Base-by-base conservation (phyloP, 2,797 vertebrate species). In the Galago senegalensis region DNA sequence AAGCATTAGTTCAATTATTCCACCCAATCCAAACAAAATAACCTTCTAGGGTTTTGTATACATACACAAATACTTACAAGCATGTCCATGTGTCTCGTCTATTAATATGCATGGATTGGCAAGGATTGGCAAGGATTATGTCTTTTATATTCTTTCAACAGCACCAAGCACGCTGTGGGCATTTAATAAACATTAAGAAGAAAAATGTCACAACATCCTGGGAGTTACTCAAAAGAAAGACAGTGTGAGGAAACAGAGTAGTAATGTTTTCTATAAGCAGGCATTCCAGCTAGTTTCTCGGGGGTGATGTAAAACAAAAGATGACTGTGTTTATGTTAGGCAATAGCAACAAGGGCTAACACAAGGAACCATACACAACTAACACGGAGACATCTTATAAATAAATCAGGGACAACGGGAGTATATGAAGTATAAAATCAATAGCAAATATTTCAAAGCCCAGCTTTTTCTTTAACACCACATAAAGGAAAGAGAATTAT, bases 141-240 rank as follows among this genome's bases (percentile, higher is more conserved):
- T 94, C 95, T 97, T 96, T 97, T 91, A 94, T 91, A 87, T 94
- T 95, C 76, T 87, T 96, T 91, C 89, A 73, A 95, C 16, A 94
- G 73, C 80, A 77, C 21, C 46, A 65, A 85, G 80, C 43, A 85
- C 58, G 69, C 84, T 93, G 89, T 93, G 95, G 58, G 34, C 75
- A 96, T 95, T 97, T 97, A 97, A 96, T 92, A 97, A 96, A 88
- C 91, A 96, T 93, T 90, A 96, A 90, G 77, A 93, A 94, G 93
- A 97, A 95, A 95, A 97, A 97, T 96, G 96, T 75, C 84, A n/a
- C 65, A 96, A 94, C 77, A 89, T 60, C 63, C 94, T 79, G 77
- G 79, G 73, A 91, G 76, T 94, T 96, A 90, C 79, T 97, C 96
- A 94, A 87, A 95, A 94, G 81, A 95, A 89, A 92, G 84, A 61